Conservation (phyloP, 2,888 invertebrate species). For the Hylaea fasciaria region DNA sequence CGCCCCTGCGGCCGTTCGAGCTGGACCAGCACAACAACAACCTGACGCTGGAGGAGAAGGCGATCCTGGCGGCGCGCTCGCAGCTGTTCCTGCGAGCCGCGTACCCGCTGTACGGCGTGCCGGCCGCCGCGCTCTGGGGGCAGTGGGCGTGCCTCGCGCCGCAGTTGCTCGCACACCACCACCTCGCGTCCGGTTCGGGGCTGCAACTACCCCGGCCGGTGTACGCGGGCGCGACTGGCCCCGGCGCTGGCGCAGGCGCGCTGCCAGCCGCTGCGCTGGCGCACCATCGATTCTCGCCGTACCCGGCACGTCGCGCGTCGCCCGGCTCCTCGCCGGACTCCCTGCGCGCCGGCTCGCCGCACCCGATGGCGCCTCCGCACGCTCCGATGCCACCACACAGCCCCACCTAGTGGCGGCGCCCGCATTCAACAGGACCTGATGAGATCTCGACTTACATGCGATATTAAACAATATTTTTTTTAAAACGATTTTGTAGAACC, state of each 20-base stretch:
- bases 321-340: constrained; percentile 87
- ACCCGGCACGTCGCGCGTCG: constrained; percentile 79
- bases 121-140: constrained; percentile 87
- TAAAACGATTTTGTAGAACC: constrained; percentile 6
- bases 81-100: constrained; percentile 90
- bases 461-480: constrained; percentile 23
- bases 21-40: constrained; percentile 89
- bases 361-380: constrained; percentile 65
- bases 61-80: constrained; percentile 90
- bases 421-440: constrained; percentile 2
- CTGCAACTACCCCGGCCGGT: constrained; percentile 81
- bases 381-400: constrained; percentile 77
- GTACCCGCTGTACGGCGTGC: constrained; percentile 85
- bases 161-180: constrained; percentile 87
- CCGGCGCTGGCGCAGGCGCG: constrained; percentile 56
- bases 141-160: constrained; percentile 89
- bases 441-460: constrained; percentile 61
- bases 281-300: constrained; percentile 86
- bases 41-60: constrained; percentile 90
- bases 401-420: constrained; percentile 70
- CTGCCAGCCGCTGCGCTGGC: constrained; percentile 65
- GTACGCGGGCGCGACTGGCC: constrained; percentile 66
- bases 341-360: constrained; percentile 78
- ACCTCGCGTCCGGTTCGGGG: constrained; percentile 82
- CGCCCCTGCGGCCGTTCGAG: constrained; percentile 90